Base-by-base conservation (phyloP, 1,140 invertebrate genomes). In the Chironomus tepperi region DNA sequence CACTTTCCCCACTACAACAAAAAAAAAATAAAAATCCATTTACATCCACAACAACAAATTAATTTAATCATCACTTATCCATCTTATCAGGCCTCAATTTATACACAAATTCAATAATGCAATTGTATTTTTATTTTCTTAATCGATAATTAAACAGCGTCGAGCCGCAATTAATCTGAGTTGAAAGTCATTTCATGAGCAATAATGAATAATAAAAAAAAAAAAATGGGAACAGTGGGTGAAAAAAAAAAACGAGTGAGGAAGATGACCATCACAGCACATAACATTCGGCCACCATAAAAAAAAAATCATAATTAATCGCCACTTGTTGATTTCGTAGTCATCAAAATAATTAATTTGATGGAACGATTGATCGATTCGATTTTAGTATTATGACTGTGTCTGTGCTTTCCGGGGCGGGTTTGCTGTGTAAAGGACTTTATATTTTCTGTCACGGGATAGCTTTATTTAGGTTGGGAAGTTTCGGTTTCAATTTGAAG, bases 301-400 rank as follows among this genome's bases (percentile, higher is more conserved):
- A 57, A 57, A 43, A 65, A 70, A 70, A 70, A 70, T 70, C 65
- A 19, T 70, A 70, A 70, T 70, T 70, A 70, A 70, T 70, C 65
- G 65, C 65, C 65, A 70, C 65, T 70, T 70, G 65, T 70, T 70
- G 65, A 70, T 70, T 70, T 57, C 47, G 15, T 15, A 57, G 47
- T 57, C 47, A 57, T 57, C 47, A 57, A 57, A 57, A 57, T 57
- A 57, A 57, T 57, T 57, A 57, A 57, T 57, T 57, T 57, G 47
- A 57, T 57, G 47, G 47, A 15, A n/a, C 47, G 47, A 57, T 57
- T 57, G 47, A 57, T 57, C 47, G 47, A 57, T 34, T 57, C 47
- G 47, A 57, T 57, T 57, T 57, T 12, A 57, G 12, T 57, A n/a
- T 57, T 12, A 57, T 15, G 12, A 57, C n/a, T 57, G 12, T 57